A percentile compares a stretch with the other conserved stretches of the same genome.
Conservation (phyloP, 2,113 vertebrate species). For the Cinclus mexicanus region DNA sequence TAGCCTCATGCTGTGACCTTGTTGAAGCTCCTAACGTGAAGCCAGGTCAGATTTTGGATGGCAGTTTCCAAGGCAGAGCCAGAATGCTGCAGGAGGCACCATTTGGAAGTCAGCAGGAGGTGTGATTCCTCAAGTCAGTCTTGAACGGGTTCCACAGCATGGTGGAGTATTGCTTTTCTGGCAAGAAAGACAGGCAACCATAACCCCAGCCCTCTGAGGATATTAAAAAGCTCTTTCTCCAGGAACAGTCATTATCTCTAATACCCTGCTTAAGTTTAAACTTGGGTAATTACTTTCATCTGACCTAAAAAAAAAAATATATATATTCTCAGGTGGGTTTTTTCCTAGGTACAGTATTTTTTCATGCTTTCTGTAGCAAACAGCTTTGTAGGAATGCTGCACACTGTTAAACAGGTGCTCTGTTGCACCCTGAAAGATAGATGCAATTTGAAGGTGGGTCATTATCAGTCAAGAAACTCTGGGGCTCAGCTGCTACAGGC, state of each 20-base stretch:
- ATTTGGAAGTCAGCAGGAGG: slow-evolving; percentile 48
- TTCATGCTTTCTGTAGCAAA: not conserved
- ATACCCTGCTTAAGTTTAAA: slow-evolving; percentile 36
- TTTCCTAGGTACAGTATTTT: not conserved
- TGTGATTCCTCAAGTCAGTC: slow-evolving; percentile 42
- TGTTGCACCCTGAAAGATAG: not conserved
- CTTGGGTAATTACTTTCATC: slow-evolving; percentile 12
- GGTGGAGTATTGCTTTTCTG: slow-evolving; percentile 29
- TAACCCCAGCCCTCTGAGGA: not conserved
- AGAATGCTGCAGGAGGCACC: slow-evolving; percentile 33
- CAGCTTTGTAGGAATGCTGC: not conserved
- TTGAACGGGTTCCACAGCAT: slow-evolving; percentile 39
- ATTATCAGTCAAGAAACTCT: not conserved
- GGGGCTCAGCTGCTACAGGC: not conserved
- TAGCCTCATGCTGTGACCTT: slow-evolving; percentile 16
- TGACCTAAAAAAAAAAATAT: not conserved
- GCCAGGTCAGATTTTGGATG: slow-evolving; percentile 30
- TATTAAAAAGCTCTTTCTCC: slow-evolving; percentile 43
- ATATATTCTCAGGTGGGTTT: not conserved
- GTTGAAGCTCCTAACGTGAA: not conserved
- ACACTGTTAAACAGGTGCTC: slow-evolving; percentile 1
- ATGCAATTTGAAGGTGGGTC: not conserved
- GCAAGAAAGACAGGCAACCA: not conserved
- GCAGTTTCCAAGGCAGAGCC: not conserved
- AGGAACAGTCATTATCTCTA: slow-evolving; percentile 38